Percentiles rank a stretch among this genome's conserved stretches.
Conservation (phyloP, 2,113 vertebrate genomes). For the Sceloporus tristichus region DNA sequence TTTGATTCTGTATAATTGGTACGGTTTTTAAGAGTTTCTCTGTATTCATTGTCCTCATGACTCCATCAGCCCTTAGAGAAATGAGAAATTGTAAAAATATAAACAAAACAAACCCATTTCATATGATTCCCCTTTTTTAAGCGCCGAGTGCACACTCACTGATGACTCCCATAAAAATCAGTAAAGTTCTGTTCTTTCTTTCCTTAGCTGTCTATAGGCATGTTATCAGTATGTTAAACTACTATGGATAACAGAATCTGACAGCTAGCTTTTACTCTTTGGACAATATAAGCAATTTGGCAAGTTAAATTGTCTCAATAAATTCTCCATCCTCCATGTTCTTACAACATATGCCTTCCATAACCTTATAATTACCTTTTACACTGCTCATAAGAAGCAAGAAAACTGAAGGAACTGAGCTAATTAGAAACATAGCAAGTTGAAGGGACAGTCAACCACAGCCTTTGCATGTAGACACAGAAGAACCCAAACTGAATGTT, state of each 20-base stretch:
- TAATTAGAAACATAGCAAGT: not conserved
- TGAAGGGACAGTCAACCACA: not conserved
- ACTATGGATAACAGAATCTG: not conserved
- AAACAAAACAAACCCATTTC: conserved; percentile 28
- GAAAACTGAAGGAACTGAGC: not conserved
- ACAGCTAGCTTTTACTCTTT: too few species aligned
- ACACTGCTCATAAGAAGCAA: not conserved
- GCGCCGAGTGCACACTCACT: too few species aligned
- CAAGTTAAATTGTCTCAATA: too few species aligned
- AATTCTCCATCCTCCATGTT: too few species aligned
- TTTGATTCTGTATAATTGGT: conserved; percentile 92
- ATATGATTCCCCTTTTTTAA: not conserved
- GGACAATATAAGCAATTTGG: too few species aligned
- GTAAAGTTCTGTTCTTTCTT: too few species aligned
- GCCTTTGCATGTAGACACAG: too few species aligned
- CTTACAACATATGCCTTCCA: not conserved
- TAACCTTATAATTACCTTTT: too few species aligned
- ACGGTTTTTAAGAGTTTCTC: conserved; percentile 95
- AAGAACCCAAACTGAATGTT: too few species aligned
- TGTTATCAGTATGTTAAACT: not conserved
- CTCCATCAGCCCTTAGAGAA: conserved; percentile 89
- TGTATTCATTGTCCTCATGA: conserved; percentile 98
- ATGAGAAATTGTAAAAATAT: conserved; percentile 21
- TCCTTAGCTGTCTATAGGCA: not conserved
- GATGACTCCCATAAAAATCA: not conserved